These are phyloP conservation scores for Lepeophtheirus nordmannii DNA, from an alignment of 2,888 invertebrate genomes.

Conservation along the genomic window DNA sequence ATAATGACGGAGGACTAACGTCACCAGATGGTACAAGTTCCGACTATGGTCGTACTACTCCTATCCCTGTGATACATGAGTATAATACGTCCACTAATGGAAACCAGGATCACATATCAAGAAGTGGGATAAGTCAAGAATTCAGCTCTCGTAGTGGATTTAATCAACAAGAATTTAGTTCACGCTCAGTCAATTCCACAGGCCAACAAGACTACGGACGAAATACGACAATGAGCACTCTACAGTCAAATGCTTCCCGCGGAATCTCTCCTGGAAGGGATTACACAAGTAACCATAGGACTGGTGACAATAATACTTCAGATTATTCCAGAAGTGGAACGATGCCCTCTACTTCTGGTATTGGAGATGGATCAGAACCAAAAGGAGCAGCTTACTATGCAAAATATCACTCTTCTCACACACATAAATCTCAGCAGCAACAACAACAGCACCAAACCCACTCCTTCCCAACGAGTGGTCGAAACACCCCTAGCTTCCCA, in stretches of 20 bases:
- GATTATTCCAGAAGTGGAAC: slow-evolving; percentile 5
- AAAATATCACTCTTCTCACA: slow-evolving; percentile 18
- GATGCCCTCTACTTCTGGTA: background rate
- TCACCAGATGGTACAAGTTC: background rate
- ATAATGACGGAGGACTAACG: background rate
- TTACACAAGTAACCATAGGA: background rate
- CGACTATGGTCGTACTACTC: background rate
- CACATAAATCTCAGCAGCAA: background rate
- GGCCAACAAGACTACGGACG: background rate
- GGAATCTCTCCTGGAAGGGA: background rate
- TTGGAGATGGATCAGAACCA: background rate
- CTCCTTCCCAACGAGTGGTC: slow-evolving; percentile 3
- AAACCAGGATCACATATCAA: too few species aligned
- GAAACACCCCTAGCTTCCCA: slow-evolving; percentile 8
- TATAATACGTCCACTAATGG: background rate
- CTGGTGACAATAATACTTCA: background rate
- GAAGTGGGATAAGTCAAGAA: background rate
- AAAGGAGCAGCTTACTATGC: slow-evolving; percentile 14
- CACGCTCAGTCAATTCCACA: background rate
- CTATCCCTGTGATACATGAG: background rate
- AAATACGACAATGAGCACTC: background rate
- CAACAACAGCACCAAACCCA: background rate
- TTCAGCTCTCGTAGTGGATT: background rate
- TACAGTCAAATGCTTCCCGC: too few species aligned
- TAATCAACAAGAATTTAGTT: background rate